Percentiles rank a stretch among this genome's conserved stretches.
Evolutionary conservation across 2,113 vertebrate species (phyloP).

Genomic region (Solenodon paradoxus): DNA sequence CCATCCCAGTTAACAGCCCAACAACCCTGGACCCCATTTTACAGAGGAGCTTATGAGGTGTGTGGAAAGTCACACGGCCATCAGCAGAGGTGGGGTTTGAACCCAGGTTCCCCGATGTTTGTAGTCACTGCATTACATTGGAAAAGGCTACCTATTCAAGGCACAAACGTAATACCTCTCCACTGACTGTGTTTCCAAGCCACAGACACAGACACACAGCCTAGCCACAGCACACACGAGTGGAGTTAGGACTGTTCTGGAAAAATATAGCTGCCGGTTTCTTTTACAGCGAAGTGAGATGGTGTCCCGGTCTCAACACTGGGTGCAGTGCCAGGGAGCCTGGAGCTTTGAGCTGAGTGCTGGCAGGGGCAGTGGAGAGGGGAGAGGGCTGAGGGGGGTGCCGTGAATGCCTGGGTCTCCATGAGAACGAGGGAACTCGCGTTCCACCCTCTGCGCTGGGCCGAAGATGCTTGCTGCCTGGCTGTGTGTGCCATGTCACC

Average conservation of each 20-base stretch:
- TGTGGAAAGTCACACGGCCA: neutral
- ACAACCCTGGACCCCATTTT: neutral
- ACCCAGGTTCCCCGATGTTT: neutral
- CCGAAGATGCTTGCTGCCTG: neutral
- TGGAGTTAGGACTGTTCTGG: neutral
- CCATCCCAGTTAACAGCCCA: neutral
- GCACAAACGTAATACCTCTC: neutral
- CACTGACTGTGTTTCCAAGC: neutral
- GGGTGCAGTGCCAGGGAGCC: neutral
- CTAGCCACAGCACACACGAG: neutral
- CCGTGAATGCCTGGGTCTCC: rapidly evolving
- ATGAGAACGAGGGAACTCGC: neutral
- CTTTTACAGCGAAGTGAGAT: neutral
- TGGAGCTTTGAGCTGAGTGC: neutral
- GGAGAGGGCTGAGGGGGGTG: neutral
- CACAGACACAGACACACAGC: neutral
- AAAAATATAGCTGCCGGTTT: neutral
- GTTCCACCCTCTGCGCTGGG: neutral
- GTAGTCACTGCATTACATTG: neutral
- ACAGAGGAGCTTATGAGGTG: neutral
- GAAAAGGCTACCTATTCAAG: neutral
- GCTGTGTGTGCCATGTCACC: neutral
- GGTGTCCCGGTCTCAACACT: neutral
- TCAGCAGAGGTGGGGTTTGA: neutral
- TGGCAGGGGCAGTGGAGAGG: neutral